Base-by-base conservation (phyloP, 2,797 vertebrate genomes). In the Rhinichthys osculus region DNA sequence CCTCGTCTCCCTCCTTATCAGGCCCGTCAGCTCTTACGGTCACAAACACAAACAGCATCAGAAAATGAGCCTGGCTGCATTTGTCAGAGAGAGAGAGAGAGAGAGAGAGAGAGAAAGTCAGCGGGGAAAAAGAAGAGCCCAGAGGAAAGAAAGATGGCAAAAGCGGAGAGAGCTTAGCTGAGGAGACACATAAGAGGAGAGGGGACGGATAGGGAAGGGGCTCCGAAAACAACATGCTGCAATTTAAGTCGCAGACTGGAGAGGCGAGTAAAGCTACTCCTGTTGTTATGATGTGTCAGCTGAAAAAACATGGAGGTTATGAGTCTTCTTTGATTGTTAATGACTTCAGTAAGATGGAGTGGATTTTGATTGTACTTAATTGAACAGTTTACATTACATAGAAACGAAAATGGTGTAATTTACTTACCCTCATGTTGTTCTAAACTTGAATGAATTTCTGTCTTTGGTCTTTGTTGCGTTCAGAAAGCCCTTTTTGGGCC, bases 31-130 rank as follows among this genome's bases (percentile, higher is more conserved):
- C 73, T 57, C n/a, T 73, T 42, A n/a, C 23, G 8, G 79, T 72
- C 38, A 30, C 87, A 76, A 85, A 83, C 47, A 70, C 81, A 84
- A 86, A 81, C 82, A 81, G 52, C 77, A 84, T 67, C 87, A 81
- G 30, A 83, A 86, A 57, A 74, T 74, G 35, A 88, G 35, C 38
- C 30, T 44, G 73, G 59, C 50, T 76, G 33, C 59, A 67, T 54
- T 38, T 84, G 40, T 59, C 71, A 42, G 40, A 42, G 40, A 42
- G 40, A 42, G 40, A 38, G 38, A 42, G 40, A 13, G 64, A 57
- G 52, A 72, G 16, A 42, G 17, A 44, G 70, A 62, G 70, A 19
- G 27, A 76, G 17, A 52, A 8, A 27, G 38, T 44, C 14, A 57
- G 35, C 3, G 2, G 42, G 3, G 19, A 78, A 3, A 30, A 33